phyloP scores from a whole-genome alignment of 2,797 vertebrate species.

The Cyprinodon diabolis region DNA sequence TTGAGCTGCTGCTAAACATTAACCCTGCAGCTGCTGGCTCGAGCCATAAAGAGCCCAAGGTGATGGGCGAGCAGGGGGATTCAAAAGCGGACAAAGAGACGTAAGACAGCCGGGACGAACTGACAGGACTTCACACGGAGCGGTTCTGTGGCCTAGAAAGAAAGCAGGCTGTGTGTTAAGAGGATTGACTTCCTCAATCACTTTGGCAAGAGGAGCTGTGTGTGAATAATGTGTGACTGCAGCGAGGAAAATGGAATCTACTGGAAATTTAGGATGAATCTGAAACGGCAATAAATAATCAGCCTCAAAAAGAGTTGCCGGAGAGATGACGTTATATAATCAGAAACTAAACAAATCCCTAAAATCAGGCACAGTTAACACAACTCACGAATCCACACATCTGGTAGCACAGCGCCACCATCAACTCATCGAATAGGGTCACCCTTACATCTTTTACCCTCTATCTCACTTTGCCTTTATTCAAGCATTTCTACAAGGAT shows the following conservation, averaged over 20 bases:
- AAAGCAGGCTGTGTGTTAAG: constrained; percentile 72
- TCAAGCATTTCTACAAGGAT: no score
- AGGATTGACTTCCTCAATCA: constrained; percentile 74
- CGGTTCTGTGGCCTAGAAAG: constrained; percentile 61
- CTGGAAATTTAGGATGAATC: not conserved
- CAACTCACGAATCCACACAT: no score
- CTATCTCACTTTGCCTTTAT: no score
- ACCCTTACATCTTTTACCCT: not conserved
- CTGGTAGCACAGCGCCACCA: not conserved
- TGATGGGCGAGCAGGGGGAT: constrained; percentile 54
- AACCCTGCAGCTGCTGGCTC: constrained; percentile 80
- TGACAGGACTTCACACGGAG: constrained; percentile 59
- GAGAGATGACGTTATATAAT: not conserved
- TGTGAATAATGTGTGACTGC: constrained; percentile 39
- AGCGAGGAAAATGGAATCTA: constrained; percentile 23
- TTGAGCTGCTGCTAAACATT: constrained; percentile 76
- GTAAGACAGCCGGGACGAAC: constrained; percentile 44
- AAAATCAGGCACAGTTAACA: not conserved
- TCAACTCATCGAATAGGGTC: not conserved
- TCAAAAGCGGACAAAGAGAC: constrained; percentile 73
- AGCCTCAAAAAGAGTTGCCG: not conserved
- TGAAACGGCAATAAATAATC: not conserved
- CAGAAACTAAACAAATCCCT: not conserved
- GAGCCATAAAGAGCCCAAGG: constrained; percentile 60
- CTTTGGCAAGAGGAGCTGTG: constrained; percentile 56